These are phyloP conservation scores for Dascyllus trimaculatus DNA, from an alignment of 2,113 vertebrate species.

Conservation along the genomic window DNA sequence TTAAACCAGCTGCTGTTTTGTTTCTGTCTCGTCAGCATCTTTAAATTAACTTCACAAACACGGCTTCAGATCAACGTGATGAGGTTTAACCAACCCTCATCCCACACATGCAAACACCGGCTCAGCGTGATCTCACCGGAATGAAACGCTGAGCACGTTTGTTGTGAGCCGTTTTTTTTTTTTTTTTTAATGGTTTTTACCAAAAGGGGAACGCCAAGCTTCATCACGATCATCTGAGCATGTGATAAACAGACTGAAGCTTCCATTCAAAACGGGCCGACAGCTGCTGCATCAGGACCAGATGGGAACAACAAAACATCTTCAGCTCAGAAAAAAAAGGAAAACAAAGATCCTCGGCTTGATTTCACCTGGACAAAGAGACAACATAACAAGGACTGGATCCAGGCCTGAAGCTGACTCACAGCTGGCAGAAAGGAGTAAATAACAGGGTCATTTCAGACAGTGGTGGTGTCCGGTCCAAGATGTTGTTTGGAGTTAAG, in stretches of 20 bases:
- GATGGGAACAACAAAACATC: constrained; percentile 25
- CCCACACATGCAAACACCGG: constrained; percentile 19
- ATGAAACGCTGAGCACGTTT: constrained; percentile 18
- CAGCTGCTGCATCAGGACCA: constrained; percentile 55
- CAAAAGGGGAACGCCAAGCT: constrained; percentile 1
- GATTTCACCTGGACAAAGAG: constrained; percentile 28
- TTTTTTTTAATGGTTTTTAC: constrained; percentile 6
- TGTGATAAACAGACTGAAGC: constrained; percentile 38
- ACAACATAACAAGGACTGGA: neutral
- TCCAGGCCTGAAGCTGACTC: neutral
- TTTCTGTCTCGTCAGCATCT: neutral
- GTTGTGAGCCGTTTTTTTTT: constrained; percentile 13
- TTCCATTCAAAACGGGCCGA: constrained; percentile 2
- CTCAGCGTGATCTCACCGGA: constrained; percentile 38
- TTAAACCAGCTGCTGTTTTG: neutral
- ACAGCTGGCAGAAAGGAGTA: neutral
- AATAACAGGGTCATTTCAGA: neutral
- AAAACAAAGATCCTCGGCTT: constrained; percentile 14
- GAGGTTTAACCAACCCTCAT: constrained; percentile 9
- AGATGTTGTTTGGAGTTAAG: no score
- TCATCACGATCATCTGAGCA: neutral
- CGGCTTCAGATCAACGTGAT: neutral
- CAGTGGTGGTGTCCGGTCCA: no score
- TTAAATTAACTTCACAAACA: neutral
- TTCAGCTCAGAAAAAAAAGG: constrained; percentile 10